Evolutionary conservation across 64 coral and sea anemone species (phyloP), one percentile per base, ranked within the genome.

Genomic region (Pocillopora damicornis): DNA sequence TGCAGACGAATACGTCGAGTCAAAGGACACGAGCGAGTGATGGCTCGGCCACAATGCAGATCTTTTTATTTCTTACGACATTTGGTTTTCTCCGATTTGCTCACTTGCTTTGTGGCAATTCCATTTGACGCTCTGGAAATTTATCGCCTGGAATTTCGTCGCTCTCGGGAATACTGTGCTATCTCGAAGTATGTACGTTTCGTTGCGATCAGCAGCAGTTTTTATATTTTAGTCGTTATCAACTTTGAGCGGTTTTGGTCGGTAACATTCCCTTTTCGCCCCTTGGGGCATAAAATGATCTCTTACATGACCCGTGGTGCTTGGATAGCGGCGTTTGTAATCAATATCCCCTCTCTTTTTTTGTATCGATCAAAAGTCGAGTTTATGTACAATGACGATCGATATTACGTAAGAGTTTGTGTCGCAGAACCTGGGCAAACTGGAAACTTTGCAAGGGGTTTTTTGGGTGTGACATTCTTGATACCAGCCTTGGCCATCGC

Each of bases 181-280:
- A 7, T 7, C 2, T 62, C 59, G 1, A 81, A 81, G n/a, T 81
- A 81, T 25, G 78, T 81, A 9, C 58, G 78, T 61, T 81, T 81
- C 15, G 60, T 81, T 0, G 78, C 78, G 15, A 59, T 63, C 25
- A 63, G 78, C 26, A 37, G 59, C 5, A 81, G 78, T 60, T 81
- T 81, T 34, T 81, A 81, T 60, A 14, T 81, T 0, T 14, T 81
- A n/a, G 59, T 81, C 13, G 78, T 81, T 20, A 81, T 60, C 15
- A 81, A 63, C 15, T 81, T 81, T 15, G 78, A 81, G 16, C 78
- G 78, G 25, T 81, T 81, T 60, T 81, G 78, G 78, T 35, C 78
- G 1, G 1, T 81, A 13, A 81, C 57, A 30, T 81, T 81, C 20
- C 59, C 78, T 17, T 37, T 81, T 36, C 78, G 60, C n/a, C 59